phyloP scores from a whole-genome alignment of 2,797 vertebrate species.

The Lagorchestes hirsutus region DNA sequence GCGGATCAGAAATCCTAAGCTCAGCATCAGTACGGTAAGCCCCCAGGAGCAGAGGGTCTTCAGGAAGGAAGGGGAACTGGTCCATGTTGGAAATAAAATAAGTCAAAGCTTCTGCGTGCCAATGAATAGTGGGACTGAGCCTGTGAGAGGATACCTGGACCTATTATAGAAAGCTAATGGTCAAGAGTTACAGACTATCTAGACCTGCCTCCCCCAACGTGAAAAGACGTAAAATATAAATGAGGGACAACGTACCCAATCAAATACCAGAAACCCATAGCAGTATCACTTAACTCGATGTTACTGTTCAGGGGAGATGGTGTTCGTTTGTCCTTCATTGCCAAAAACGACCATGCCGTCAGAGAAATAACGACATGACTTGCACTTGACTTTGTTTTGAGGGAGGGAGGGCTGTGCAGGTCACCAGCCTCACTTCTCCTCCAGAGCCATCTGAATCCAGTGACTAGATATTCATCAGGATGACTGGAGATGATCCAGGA shows the following conservation, averaged over 20 bases:
- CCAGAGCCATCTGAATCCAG: too few relatives aligned
- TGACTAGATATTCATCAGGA: too few relatives aligned
- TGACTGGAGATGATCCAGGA: too few relatives aligned
- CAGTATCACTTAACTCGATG: neutral
- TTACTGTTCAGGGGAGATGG: neutral
- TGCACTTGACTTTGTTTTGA: too few relatives aligned
- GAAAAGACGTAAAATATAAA: constrained; percentile 37
- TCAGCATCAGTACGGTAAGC: neutral
- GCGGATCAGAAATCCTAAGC: neutral
- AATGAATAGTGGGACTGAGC: neutral
- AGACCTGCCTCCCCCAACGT: neutral
- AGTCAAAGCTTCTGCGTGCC: neutral
- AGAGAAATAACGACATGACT: too few relatives aligned
- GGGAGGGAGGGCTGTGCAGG: too few relatives aligned
- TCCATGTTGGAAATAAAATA: neutral
- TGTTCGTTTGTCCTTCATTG: neutral
- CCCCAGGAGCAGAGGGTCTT: neutral
- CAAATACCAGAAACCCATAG: neutral
- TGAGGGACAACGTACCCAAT: neutral
- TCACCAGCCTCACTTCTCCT: too few relatives aligned
- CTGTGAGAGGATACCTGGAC: neutral
- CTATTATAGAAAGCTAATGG: neutral
- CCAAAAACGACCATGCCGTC: too few relatives aligned
- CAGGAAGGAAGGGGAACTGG: neutral
- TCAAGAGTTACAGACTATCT: neutral